phyloP scores from a whole-genome alignment of 2,888 invertebrate species.

The Phengaris arion region DNA sequence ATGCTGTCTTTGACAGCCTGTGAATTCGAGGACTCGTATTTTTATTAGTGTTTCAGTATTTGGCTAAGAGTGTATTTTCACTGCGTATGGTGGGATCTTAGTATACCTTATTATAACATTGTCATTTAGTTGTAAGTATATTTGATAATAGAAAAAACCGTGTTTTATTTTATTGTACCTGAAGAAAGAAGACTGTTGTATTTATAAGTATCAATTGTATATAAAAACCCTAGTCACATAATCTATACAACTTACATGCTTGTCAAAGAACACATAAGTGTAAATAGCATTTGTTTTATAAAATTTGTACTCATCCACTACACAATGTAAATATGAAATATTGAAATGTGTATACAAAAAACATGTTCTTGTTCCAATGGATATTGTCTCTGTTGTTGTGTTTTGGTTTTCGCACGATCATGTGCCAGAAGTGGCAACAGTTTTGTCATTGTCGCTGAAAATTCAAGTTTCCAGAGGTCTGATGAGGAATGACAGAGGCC shows the following conservation, averaged over 20 bases:
- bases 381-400: too few species aligned
- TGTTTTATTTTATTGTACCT: slow-evolving; percentile 71
- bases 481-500: not conserved
- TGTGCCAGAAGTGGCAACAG: not conserved
- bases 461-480: not conserved
- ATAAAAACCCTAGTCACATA: slow-evolving; percentile 6
- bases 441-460: not conserved
- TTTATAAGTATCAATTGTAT: slow-evolving; percentile 41
- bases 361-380: not conserved
- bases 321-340: not conserved
- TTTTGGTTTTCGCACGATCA: not conserved
- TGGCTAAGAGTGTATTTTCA: not conserved
- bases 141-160: slow-evolving; percentile 42
- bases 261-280: not conserved
- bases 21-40: too few species aligned
- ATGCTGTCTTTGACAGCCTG: too few species aligned
- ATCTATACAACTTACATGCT: not conserved
- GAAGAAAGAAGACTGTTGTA: slow-evolving; percentile 72
- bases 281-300: not conserved
- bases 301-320: not conserved
- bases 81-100: not conserved
- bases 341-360: not conserved
- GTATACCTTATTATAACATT: slow-evolving; percentile 20
- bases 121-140: slow-evolving; percentile 46
- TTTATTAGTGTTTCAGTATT: too few species aligned